phyloP scores from a whole-genome alignment of 2,888 invertebrate genomes.

The Drosophila lutescens region DNA sequence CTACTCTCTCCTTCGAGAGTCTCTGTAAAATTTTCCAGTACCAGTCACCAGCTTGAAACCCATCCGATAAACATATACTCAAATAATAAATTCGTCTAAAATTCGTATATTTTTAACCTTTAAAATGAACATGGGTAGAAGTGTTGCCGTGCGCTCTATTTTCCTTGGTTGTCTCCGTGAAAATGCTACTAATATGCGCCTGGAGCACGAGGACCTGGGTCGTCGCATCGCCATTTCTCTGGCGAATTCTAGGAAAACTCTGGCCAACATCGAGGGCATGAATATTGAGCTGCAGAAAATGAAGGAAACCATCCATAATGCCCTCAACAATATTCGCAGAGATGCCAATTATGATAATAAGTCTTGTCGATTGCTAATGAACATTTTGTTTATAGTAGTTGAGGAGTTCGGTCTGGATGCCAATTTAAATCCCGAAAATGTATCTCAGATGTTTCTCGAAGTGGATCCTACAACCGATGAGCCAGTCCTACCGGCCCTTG shows the following conservation, averaged over 20 bases:
- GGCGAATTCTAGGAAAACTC: conserved; percentile 28
- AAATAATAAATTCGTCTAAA: background rate
- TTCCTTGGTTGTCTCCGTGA: conserved; percentile 50
- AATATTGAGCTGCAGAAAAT: conserved; percentile 40
- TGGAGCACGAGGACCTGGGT: conserved; percentile 31
- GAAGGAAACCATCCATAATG: conserved; percentile 30
- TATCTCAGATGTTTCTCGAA: background rate
- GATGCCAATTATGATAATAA: background rate
- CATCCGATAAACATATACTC: background rate
- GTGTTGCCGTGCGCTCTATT: conserved; percentile 12
- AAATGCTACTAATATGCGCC: conserved; percentile 50
- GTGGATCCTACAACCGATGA: background rate
- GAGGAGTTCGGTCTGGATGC: background rate
- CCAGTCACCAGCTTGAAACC: background rate
- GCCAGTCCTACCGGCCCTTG: too few species aligned
- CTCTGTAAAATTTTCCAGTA: background rate
- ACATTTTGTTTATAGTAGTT: background rate
- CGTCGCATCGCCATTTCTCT: conserved; percentile 45
- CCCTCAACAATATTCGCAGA: conserved; percentile 3
- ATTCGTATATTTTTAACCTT: conserved; percentile 1
- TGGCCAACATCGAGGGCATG: conserved; percentile 27
- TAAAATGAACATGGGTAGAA: conserved; percentile 47
- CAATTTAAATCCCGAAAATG: background rate
- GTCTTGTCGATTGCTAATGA: background rate
- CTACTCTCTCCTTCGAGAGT: background rate